Base-by-base conservation (phyloP, 37 sponge, comb jelly and placozoan genomes). In the Beroe forskalii region DNA sequence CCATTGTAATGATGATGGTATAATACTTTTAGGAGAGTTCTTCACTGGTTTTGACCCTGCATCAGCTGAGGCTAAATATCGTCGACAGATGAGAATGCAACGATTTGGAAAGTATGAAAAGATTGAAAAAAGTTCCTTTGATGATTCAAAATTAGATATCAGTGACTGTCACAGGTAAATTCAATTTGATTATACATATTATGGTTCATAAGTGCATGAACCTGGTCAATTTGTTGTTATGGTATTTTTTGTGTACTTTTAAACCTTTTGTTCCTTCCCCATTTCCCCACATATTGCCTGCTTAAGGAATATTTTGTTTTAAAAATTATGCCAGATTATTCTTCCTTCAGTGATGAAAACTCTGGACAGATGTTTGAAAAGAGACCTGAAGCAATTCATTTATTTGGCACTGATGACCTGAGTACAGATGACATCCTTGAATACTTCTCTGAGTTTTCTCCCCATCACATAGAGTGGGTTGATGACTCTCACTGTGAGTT, bases 371-470 rank as follows among this genome's bases (percentile, higher is more conserved):
- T 80, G 55, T 80, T 80, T 43, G 86, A 80, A 25, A 80, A 25
- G 36, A 60, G 95, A 92, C 91, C 90, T 12, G 94, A 93, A 0
- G 93, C 93, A 33, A 37, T 95, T 22, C 91, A 92, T 42, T 62
- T 95, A 35, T 76, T 90, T 62, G 95, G 95, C 0, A 91, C 93
- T 12, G 94, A 95, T 62, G 93, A 95, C 1, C 91, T 95, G 93
- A 90, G 92, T 41, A 93, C 93, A 19, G 41, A 72, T 19, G 95
- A 95, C 90, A 90, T 95, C 22, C 41, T 92, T 23, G 62, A 72
- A 0, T 91, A 90, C 63, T 95, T 95, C 90, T 22, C 60, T 31
- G 92, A 67, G 4, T 95, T 91, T 60, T 89, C 92, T 32, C 93
- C 93, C 6, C 90, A 55, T n/a, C 76, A 89, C 43, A 36, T 95